Base-by-base conservation (phyloP, 2,113 vertebrate genomes). In the Meriones unguiculatus region DNA sequence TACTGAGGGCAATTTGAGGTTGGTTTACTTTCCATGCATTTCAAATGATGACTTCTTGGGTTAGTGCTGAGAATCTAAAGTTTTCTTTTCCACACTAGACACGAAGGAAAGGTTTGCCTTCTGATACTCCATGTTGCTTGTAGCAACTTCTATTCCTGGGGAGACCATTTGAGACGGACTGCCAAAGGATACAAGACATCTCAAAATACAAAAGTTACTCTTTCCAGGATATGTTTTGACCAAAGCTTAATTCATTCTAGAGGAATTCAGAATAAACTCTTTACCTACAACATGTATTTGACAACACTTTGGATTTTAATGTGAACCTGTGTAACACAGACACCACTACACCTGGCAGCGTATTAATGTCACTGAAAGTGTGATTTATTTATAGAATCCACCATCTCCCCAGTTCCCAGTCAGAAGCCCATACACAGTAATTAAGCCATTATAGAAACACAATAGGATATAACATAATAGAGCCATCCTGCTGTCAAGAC, bases 381-480 rank as follows among this genome's bases (percentile, higher is more conserved):
- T 80, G 30, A 80, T 97, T 97, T 97, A 94, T 94, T 96, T 96
- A 95, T 96, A 93, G 96, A 90, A 87, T 81, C 62, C 82, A 17
- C 73, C 91, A 38, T 89, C 88, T 96, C 73, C 89, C 69, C 35
- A 65, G 67, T 38, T 96, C 89, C 82, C 98, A 89, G 95, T 96
- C 81, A 93, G 97, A 91, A 94, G 86, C 91, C 90, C 86, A 87
- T 89, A 94, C 95, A 91, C 95, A 95, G 89, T 96, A 95, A 98
- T 97, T 97, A 97, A 97, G 93, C 89, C 95, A 95, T 97, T 97
- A 97, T 94, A 75, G 90, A 90, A 82, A 91, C 96, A 97, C 97
- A 98, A 95, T 96, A 88, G 95, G 92, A 94, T 65, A 67, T 50
- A 92, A 82, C 95, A 97, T 93, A 98, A 97, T 97, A 95, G 94